phyloP scores from a whole-genome alignment of 2,888 invertebrate species.

The Drosophila kuntzei region DNA sequence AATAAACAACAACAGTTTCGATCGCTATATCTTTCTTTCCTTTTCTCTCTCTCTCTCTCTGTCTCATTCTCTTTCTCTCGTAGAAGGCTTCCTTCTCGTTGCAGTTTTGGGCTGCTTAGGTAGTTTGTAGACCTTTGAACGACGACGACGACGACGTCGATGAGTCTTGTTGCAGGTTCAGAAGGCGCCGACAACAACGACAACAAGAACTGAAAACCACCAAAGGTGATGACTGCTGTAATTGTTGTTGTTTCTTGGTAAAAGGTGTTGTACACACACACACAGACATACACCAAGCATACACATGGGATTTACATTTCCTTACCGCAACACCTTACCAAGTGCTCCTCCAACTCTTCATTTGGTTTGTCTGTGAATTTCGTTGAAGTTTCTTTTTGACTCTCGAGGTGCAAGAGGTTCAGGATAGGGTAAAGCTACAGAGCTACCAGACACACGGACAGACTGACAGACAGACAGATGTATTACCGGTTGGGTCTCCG shows the following conservation, averaged over 20 bases:
- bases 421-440: conserved; percentile 20
- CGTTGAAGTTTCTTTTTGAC: conserved; percentile 53
- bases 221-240: conserved; percentile 81
- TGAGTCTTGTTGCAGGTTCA: conserved; percentile 67
- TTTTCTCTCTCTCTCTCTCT: not conserved
- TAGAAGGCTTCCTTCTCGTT: conserved; percentile 33
- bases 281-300: conserved; percentile 19
- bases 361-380: conserved; percentile 56
- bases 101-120: conserved; percentile 75
- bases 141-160: conserved; percentile 14
- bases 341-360: conserved; percentile 50
- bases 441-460: conserved; percentile 9
- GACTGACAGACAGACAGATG: conserved; percentile 16
- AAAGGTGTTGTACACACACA: conserved; percentile 75
- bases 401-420: conserved; percentile 37
- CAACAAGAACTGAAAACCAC: conserved; percentile 67
- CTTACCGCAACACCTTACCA: conserved; percentile 50
- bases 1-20: conserved; percentile 72
- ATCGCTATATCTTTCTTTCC: conserved; percentile 10
- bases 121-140: conserved; percentile 64
- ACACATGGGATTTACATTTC: conserved; percentile 56
- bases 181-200: conserved; percentile 71
- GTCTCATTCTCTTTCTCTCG: conserved; percentile 2
- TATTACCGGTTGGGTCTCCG: conserved; percentile 27
- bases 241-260: conserved; percentile 80